Evolutionary conservation across 2,888 invertebrate genomes (phyloP), one percentile per base, ranked within the genome.

Genomic region (Chrysolina americana): DNA sequence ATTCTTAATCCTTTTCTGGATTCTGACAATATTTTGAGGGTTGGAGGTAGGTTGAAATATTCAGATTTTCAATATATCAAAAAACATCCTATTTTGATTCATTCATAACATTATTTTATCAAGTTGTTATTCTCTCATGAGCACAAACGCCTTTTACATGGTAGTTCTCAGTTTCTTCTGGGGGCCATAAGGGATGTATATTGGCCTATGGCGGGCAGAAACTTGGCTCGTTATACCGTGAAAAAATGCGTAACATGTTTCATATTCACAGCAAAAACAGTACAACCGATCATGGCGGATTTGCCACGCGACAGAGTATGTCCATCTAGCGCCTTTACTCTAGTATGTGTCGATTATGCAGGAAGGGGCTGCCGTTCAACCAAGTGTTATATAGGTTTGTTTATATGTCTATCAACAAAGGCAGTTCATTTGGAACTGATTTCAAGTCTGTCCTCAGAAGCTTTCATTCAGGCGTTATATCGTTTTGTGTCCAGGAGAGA

Each of bases 371-470:
- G 68, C 13, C 68, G 78, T 56, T 41, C 15, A 2, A 56, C 62
- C 8, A 78, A 77, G 62, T 63, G 70, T 9, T 78, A 78, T 63
- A 47, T 78, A 19, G 77, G 66, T n/a, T 50, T 76, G 13, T 76
- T 70, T 77, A 50, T 78, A 63, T 73, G 76, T 53, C 70, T 68
- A 13, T n/a, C 71, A n/a, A 75, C 73, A 13, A 72, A 73, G 48
- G 83, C 84, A 0, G 62, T 84, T n/a, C 82, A 84, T 59, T 36
- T 84, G 17, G 82, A 84, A 68, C 36, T 81, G 10, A 81, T 81
- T 0, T 68, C 74, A 10, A 75, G 75, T 41, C 62, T 82, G 1
- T 65, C 78, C 3, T 77, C 81, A 2, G 79, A 80, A 41, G 63
- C 77, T 5, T 82, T 83, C 66, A 28, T 83, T 10, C 76, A 75